phyloP scores from a whole-genome alignment of 2,888 invertebrate genomes.

The Temnothorax unifasciatus region DNA sequence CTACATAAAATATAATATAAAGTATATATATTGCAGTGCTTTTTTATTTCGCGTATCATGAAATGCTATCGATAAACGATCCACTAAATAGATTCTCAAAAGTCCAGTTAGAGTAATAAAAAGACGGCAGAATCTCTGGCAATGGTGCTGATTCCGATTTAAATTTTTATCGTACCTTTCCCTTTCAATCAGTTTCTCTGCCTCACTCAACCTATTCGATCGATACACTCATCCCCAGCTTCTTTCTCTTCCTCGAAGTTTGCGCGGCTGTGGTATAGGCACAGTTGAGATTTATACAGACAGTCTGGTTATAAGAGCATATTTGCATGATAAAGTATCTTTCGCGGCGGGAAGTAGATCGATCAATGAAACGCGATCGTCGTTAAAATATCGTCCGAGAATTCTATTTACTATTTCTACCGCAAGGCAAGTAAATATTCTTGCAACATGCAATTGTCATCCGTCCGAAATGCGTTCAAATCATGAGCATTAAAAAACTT shows the following conservation, averaged over 20 bases:
- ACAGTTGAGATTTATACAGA: constrained; percentile 65
- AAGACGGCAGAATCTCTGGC: constrained; percentile 30
- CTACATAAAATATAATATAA: background rate
- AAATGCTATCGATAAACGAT: constrained; percentile 1
- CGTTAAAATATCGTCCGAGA: constrained; percentile 57
- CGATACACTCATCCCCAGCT: constrained; percentile 49
- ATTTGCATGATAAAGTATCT: constrained; percentile 74
- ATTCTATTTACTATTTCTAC: constrained; percentile 64
- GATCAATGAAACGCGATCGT: constrained; percentile 41
- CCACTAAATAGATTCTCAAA: constrained; percentile 31
- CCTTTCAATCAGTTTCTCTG: constrained; percentile 55
- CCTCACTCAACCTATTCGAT: constrained; percentile 40
- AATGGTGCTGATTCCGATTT: constrained; percentile 61
- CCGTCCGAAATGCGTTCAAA: background rate
- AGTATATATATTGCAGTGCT: background rate
- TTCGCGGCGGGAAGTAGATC: constrained; percentile 64
- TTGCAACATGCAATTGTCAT: constrained; percentile 41
- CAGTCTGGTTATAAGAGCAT: constrained; percentile 58
- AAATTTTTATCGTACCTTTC: constrained; percentile 71
- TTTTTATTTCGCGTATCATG: background rate
- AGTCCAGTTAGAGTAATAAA: constrained; percentile 52
- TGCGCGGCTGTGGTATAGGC: constrained; percentile 8
- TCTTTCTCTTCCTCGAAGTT: constrained; percentile 42
- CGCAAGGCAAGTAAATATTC: constrained; percentile 40
- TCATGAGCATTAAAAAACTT: background rate